Base-by-base conservation (phyloP, 2,113 vertebrate species). In the Struthidea cinerea region DNA sequence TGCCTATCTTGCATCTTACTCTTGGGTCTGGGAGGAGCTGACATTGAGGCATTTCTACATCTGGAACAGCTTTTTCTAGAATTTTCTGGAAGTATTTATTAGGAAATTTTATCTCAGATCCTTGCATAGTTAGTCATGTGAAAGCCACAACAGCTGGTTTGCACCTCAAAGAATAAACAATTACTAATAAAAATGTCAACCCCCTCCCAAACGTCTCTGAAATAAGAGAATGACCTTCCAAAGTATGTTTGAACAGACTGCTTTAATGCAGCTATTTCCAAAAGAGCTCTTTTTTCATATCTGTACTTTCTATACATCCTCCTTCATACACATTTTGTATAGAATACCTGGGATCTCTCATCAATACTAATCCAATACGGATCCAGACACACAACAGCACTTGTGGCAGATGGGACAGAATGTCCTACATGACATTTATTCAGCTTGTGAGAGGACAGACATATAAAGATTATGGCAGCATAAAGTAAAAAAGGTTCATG, bases 331-430 rank as follows among this genome's bases (percentile, higher is more conserved):
- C n/a, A 14, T 47, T 60, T 26, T 53, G 27, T 68, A 41, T 33
- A 26, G 82, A 92, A 71, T 68, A 63, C n/a, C 50, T 30, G 75
- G 35, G 59, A 80, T 67, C 33, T 79, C 75, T 94, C 90, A 70
- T 80, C 92, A 68, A 32, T 81, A 46, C 47, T 84, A 86, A 86
- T 44, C 59, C 60, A 16, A 8, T 37, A 69, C 11, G 73, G 86
- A 94, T 39, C 52, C 73, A 87, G 86, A 65, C 50, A 92, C 50
- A 79, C 57, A 83, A 41, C 0, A 78, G 69, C 65, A 50, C 42
- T 65, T 92, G 90, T 90, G 88, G 80, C 84, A 93, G 88, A 89
- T 17, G 74, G 75, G 37, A 89, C 78, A 88, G 87, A 79, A 95
- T 90, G 79, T 85, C 57, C 79, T 64, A 67, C 20, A 85, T 82